phyloP scores from a whole-genome alignment of 2,113 vertebrate genomes.

The Vulpes lagopus region DNA sequence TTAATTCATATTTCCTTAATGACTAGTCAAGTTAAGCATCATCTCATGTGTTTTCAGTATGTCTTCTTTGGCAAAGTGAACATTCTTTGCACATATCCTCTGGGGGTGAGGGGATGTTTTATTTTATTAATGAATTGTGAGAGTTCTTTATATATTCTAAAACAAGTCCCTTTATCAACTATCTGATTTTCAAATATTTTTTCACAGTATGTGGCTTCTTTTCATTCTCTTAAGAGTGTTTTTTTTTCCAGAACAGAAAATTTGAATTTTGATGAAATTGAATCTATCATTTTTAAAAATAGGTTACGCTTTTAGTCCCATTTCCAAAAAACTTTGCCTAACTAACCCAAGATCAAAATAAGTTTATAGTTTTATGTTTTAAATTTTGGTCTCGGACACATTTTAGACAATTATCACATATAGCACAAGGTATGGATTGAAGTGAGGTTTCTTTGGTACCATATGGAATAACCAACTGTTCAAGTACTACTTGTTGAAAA shows the following conservation, averaged over 20 bases:
- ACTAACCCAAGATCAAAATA: not conserved
- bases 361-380: not conserved
- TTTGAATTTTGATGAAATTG: not conserved
- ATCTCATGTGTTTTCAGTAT: not conserved
- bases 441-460: not conserved
- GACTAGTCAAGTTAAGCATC: not conserved
- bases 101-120: not conserved
- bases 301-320: not conserved
- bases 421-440: not conserved
- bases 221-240: not conserved
- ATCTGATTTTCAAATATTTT: conserved; percentile 29
- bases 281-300: not conserved
- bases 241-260: not conserved
- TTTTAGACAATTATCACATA: not conserved
- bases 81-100: not conserved
- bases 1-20: not conserved
- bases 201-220: not conserved
- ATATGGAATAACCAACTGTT: not conserved
- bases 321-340: not conserved
- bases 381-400: not conserved
- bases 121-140: not conserved
- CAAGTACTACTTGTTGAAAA: not conserved
- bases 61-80: not conserved
- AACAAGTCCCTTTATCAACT: not conserved
- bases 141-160: not conserved